A percentile compares a stretch with the other conserved stretches of the same genome.
phyloP scores from a whole-genome alignment of 2,113 vertebrate genomes.

The Rhinoderma darwinii region DNA sequence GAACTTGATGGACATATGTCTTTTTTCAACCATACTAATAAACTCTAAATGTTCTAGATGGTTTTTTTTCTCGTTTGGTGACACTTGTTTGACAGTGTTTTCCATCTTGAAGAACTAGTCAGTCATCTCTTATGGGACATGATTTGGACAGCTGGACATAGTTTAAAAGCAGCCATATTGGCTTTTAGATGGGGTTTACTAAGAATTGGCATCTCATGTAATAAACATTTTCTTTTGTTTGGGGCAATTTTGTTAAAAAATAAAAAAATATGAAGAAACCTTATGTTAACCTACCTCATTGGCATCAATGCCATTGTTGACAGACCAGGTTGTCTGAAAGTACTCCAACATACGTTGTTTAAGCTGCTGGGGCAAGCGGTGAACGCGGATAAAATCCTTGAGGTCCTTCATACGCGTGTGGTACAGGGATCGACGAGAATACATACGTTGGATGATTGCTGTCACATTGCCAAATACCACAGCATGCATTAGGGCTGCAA shows the following conservation, averaged over 20 bases:
- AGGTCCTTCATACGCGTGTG: slow-evolving; percentile 97
- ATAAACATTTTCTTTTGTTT: too few relatives aligned
- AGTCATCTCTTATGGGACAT: background rate
- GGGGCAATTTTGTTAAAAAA: background rate
- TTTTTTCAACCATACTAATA: too few relatives aligned
- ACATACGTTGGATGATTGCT: slow-evolving; percentile 98
- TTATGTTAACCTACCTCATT: slow-evolving; percentile 81
- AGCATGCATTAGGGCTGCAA: slow-evolving; percentile 92
- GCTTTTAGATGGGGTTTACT: background rate
- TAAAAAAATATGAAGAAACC: background rate
- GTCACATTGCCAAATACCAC: slow-evolving; percentile 97
- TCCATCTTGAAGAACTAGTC: too few relatives aligned
- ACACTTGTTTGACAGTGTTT: too few relatives aligned
- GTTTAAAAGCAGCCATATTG: background rate
- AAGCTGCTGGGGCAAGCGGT: slow-evolving; percentile 90
- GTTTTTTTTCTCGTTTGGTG: too few relatives aligned
- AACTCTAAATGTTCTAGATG: background rate
- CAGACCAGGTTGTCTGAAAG: slow-evolving; percentile 97
- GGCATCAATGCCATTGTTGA: slow-evolving; percentile 94
- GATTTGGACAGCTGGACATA: background rate
- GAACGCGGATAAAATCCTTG: slow-evolving; percentile 94
- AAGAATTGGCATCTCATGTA: too few relatives aligned
- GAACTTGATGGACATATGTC: too few relatives aligned
- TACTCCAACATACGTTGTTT: slow-evolving; percentile 97
- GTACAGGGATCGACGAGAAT: slow-evolving; percentile 93